phyloP scores from a whole-genome alignment of 2,113 vertebrate genomes.

The Alaudala cheleensis region DNA sequence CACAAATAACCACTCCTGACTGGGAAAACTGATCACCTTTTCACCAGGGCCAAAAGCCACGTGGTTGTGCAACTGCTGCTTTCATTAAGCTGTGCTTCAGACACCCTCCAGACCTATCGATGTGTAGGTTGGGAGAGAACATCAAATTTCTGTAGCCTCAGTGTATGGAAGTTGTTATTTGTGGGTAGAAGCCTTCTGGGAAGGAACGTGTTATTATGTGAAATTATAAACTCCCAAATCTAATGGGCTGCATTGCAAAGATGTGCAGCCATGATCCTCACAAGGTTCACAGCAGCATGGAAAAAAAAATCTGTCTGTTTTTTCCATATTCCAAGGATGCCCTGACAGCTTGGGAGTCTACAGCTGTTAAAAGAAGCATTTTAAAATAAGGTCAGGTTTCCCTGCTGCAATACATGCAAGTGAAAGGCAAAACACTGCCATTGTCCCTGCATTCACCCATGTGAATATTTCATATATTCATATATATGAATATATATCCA shows the following conservation, averaged over 20 bases:
- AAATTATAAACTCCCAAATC: background rate
- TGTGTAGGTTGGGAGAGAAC: background rate
- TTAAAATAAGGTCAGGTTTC: background rate
- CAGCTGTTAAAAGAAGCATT: background rate
- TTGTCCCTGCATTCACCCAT: background rate
- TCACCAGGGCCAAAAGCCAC: background rate
- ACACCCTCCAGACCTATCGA: background rate
- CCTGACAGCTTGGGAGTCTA: background rate
- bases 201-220: background rate
- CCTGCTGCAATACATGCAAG: background rate
- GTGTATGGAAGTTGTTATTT: background rate
- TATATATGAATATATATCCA: too few species aligned
- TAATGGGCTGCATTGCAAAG: background rate
- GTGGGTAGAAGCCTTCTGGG: background rate
- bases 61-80: background rate
- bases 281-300: background rate
- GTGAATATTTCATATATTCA: background rate
- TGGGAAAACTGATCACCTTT: background rate
- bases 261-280: background rate
- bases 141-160: background rate
- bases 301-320: background rate
- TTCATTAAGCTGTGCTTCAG: background rate
- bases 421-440: background rate
- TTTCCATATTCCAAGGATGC: background rate
- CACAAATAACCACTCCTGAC: background rate